Evolutionary conservation across 1,140 invertebrate species (phyloP).

Genomic region (Batillaria attramentaria): DNA sequence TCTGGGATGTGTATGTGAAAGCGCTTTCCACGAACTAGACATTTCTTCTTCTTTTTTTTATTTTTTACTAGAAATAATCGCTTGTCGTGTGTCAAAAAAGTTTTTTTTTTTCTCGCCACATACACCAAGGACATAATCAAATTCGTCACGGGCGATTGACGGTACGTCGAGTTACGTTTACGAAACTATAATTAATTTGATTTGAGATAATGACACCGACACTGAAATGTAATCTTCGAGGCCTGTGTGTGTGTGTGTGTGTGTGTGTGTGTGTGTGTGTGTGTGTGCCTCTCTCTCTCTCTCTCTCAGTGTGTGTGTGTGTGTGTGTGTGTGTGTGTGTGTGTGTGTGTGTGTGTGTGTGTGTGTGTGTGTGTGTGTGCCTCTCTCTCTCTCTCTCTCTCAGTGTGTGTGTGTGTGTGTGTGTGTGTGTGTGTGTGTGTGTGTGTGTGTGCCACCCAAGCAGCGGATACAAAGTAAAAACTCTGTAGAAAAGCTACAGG

Average conservation of each 20-base stretch:
- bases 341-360: background rate
- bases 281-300: background rate
- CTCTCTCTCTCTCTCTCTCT: background rate
- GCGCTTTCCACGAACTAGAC: no score
- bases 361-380: background rate
- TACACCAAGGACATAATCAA: background rate
- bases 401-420: background rate
- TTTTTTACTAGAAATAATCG: background rate
- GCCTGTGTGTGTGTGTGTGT: background rate
- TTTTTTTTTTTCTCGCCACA: background rate
- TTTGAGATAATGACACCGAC: background rate
- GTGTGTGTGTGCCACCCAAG: no score
- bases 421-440: background rate
- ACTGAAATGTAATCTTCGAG: background rate
- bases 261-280: constrained; percentile 2
- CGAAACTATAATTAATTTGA: background rate
- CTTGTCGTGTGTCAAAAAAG: background rate
- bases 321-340: background rate
- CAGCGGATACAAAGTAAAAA: no score
- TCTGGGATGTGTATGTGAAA: no score
- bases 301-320: background rate
- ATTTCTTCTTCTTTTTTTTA: no score
- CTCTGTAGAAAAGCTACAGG: no score
- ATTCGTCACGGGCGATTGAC: background rate
- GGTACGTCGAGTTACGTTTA: background rate